Evolutionary conservation across 92 coral and sea anemone genomes (phyloP), one percentile per base, ranked within the genome.

Genomic region (Parazoanthus atlanticus): DNA sequence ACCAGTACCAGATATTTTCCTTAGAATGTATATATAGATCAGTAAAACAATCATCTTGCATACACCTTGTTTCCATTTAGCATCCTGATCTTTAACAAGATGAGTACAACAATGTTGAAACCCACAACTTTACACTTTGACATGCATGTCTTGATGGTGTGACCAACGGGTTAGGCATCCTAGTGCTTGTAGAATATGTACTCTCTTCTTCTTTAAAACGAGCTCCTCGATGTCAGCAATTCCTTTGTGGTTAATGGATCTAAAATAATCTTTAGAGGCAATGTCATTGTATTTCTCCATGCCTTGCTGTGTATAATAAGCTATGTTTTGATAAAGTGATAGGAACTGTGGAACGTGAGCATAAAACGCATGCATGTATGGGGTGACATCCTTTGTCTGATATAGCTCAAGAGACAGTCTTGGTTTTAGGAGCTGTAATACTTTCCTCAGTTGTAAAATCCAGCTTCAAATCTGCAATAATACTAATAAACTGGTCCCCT

Each of bases 281-380:
- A 52, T 52, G 3, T 52, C 58, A 52, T 52, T 52, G 58, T 52
- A 52, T 52, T 13, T 52, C 3, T 52, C 58, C 58, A 52, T 52
- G 17, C 58, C 58, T 19, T 15, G 58, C 58, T 52, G 58, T 15
- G 52, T 52, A 52, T 52, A 52, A 38, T 76, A 76, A 78, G 86
- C 90, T 9, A 89, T 76, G 85, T 88, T 90, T 23, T 82, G 74
- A 78, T 92, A 80, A 3, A 92, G 84, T 61, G 52, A 56, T 56
- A 92, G 52, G 74, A 92, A 92, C 75, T 92, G 83, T 23, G 94
- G 91, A 36, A 92, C 91, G 82, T 90, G 93, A 40, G 86, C 76
- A 85, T 47, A 66, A 4, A 90, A 78, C 25, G 91, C 95, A 84
- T 92, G 95, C 95, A 92, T 92, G 52, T 88, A 91, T 12, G 86